Percentiles rank a stretch among this genome's conserved stretches.
phyloP scores from a whole-genome alignment of 2,888 invertebrate genomes.

The Chrysina gloriosa region DNA sequence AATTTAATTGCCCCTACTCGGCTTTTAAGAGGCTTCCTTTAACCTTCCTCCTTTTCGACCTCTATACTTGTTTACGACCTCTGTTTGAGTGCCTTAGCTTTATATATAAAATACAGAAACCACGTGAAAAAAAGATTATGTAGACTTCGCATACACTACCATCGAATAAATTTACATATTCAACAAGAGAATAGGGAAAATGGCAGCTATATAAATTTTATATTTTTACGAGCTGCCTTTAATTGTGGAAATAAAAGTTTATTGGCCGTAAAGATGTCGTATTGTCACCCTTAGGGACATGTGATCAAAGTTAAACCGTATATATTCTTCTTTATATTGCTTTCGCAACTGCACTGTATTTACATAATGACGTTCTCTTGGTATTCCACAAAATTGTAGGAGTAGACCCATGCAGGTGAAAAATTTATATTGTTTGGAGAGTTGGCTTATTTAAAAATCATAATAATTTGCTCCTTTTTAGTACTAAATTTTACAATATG shows the following conservation, averaged over 20 bases:
- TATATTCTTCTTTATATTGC: constrained; percentile 10
- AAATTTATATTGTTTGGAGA: no score
- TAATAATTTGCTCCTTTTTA: no score
- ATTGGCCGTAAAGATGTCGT: constrained; percentile 28
- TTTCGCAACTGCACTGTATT: neutral
- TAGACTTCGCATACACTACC: neutral
- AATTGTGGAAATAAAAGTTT: constrained; percentile 32
- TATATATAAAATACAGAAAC: constrained; percentile 1
- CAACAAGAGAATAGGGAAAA: constrained; percentile 17
- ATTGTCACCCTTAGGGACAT: constrained; percentile 19
- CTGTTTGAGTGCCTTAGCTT: constrained; percentile 10
- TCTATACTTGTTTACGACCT: constrained; percentile 24
- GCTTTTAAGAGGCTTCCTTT: constrained; percentile 30
- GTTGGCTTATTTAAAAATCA: no score
- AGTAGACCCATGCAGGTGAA: no score
- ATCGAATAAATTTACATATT: constrained; percentile 32
- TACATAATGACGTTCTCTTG: neutral
- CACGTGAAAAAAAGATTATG: neutral
- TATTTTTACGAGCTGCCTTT: constrained; percentile 35
- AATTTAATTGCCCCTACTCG: constrained; percentile 55
- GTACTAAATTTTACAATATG: no score
- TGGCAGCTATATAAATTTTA: constrained; percentile 25
- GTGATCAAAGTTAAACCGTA: constrained; percentile 8
- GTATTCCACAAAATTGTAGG: no score
- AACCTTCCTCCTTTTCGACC: constrained; percentile 21